These are phyloP conservation scores for Leucopsar rothschildi DNA, from an alignment of 2,113 vertebrate species.

Conservation along the genomic window DNA sequence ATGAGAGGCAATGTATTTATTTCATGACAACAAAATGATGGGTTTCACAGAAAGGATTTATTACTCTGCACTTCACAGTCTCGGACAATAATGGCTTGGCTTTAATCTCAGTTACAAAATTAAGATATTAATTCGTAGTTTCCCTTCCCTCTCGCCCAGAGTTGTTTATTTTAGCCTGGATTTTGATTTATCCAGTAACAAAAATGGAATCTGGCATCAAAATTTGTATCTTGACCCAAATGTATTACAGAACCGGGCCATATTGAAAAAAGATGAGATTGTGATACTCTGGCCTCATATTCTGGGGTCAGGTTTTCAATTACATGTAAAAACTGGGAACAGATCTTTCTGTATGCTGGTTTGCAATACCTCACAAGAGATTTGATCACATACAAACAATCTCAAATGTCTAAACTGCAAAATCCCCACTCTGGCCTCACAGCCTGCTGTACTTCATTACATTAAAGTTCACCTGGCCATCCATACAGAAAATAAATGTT, in stretches of 20 bases:
- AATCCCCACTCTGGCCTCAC: not conserved
- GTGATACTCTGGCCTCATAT: not conserved
- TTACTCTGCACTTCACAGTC: not conserved
- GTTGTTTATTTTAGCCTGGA: not conserved
- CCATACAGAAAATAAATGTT: not conserved
- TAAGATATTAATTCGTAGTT: not conserved
- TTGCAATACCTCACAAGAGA: not conserved
- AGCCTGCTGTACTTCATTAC: not conserved
- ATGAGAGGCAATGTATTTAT: not conserved
- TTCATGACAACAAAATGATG: not conserved
- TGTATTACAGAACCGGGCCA: not conserved
- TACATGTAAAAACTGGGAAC: not conserved
- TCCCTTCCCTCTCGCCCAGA: not conserved
- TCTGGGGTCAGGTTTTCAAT: not conserved
- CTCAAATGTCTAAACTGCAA: not conserved
- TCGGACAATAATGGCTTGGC: not conserved
- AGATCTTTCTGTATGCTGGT: not conserved
- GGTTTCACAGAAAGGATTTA: not conserved
- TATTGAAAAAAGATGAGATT: not conserved
- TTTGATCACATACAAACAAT: not conserved
- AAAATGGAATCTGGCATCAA: not conserved
- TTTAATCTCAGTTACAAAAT: not conserved
- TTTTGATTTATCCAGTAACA: not conserved
- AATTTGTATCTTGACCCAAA: not conserved
- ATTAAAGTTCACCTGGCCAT: not conserved